Percentiles rank a stretch among this genome's conserved stretches.
phyloP scores from a whole-genome alignment of 2,888 invertebrate species.

The Heliconius aoede region DNA sequence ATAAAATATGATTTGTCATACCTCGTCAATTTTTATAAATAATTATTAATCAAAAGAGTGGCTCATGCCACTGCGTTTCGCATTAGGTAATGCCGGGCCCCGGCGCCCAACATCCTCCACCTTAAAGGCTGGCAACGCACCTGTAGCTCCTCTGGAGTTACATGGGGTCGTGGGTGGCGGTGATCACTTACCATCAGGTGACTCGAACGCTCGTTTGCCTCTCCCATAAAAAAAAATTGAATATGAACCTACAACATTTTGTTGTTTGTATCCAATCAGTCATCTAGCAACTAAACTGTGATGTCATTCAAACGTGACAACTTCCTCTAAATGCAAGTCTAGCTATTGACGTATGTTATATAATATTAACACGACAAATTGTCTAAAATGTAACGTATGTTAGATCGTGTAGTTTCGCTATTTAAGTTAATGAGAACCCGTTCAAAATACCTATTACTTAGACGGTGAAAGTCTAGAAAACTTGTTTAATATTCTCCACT shows the following conservation, averaged over 20 bases:
- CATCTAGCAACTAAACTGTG: not conserved
- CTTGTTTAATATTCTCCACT: slow-evolving; percentile 13
- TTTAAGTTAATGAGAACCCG: slow-evolving; percentile 21
- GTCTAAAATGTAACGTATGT: slow-evolving; percentile 11
- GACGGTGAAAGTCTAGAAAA: slow-evolving; percentile 20
- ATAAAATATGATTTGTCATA: not conserved
- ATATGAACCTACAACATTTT: no score
- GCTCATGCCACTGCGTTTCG: no score
- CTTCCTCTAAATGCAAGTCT: not conserved
- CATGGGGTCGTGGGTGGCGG: no score
- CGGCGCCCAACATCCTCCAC: no score
- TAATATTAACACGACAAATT: not conserved
- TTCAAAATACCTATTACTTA: slow-evolving; percentile 18
- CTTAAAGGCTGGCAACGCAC: no score
- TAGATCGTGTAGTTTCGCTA: slow-evolving; percentile 17
- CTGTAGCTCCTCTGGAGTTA: no score
- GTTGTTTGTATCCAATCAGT: no score
- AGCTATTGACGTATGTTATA: not conserved
- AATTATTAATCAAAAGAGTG: no score
- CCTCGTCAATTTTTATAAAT: not conserved
- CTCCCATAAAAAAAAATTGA: no score
- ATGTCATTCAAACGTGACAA: not conserved
- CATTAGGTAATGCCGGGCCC: no score
- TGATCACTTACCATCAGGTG: no score
- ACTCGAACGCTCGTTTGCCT: no score